phyloP scores from a whole-genome alignment of 2,888 invertebrate genomes.

The Phaonia tiefii region DNA sequence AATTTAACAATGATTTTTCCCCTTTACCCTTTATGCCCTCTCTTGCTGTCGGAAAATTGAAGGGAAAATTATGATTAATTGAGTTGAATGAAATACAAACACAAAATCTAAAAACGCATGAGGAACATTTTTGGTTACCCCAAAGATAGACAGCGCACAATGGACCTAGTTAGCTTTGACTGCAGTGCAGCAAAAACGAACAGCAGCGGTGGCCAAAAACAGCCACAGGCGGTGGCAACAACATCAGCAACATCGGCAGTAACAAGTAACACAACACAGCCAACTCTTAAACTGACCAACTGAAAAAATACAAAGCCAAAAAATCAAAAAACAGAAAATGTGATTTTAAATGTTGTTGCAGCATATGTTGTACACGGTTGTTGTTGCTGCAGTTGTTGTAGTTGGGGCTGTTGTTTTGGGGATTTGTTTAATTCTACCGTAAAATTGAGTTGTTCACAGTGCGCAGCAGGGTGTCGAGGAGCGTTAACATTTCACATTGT shows the following conservation, averaged over 20 bases:
- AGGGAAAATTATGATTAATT: slow-evolving; percentile 61
- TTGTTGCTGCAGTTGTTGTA: slow-evolving; percentile 63
- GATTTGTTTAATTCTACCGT: slow-evolving; percentile 61
- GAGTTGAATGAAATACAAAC: slow-evolving; percentile 54
- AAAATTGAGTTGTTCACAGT: slow-evolving; percentile 65
- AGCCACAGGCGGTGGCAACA: slow-evolving; percentile 17
- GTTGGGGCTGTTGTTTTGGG: slow-evolving; percentile 66
- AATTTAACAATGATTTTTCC: slow-evolving; percentile 35
- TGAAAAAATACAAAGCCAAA: slow-evolving; percentile 13
- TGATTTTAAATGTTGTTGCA: slow-evolving; percentile 70
- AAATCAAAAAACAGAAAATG: slow-evolving; percentile 54
- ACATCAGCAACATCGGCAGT: background rate
- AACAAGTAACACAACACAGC: too few relatives aligned
- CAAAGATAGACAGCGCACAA: slow-evolving; percentile 29
- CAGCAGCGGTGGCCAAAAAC: background rate
- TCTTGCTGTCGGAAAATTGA: slow-evolving; percentile 12
- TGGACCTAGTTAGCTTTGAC: slow-evolving; percentile 47
- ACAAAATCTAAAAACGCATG: slow-evolving; percentile 23
- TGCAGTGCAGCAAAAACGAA: slow-evolving; percentile 11
- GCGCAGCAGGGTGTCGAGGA: slow-evolving; percentile 62
- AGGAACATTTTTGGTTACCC: too few relatives aligned
- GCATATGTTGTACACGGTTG: slow-evolving; percentile 71
- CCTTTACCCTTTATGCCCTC: background rate
- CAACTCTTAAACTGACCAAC: too few relatives aligned
- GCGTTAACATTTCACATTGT: slow-evolving; percentile 47